Conservation (phyloP, 1,140 invertebrate genomes). For the Archegozetes longisetosus region DNA sequence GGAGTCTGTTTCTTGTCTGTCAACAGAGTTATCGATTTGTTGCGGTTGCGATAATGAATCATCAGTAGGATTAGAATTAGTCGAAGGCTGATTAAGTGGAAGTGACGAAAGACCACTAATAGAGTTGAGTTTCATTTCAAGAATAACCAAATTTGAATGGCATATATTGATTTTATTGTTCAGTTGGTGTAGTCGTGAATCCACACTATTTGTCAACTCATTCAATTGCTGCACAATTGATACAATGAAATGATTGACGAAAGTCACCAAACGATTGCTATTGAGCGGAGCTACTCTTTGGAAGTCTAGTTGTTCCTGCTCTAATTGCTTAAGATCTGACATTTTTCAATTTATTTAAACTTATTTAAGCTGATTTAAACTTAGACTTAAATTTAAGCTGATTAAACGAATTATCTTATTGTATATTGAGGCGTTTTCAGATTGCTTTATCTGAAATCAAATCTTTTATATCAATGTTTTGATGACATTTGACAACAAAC, state of each 20-base stretch:
- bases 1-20: background rate
- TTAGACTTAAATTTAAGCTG: no score
- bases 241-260: slow-evolving; percentile 14
- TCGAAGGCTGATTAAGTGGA: background rate
- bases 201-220: slow-evolving; percentile 5
- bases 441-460: no score
- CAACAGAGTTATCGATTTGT: background rate
- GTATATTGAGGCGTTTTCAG: no score
- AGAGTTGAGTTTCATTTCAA: slow-evolving; percentile 17
- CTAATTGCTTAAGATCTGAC: background rate
- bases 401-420: no score
- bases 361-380: no score
- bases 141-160: slow-evolving; percentile 14
- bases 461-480: no score
- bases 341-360: no score
- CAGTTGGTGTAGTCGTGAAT: slow-evolving; percentile 3
- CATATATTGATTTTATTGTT: slow-evolving; percentile 11
- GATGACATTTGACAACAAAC: no score
- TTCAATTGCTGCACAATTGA: slow-evolving; percentile 11
- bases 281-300: slow-evolving; percentile 11
- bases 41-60: background rate
- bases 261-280: slow-evolving; percentile 14
- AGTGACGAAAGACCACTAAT: background rate
- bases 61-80: background rate
- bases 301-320: background rate